Percentiles rank a stretch among this genome's conserved stretches.
Conservation (phyloP, 2,113 vertebrate species). For the Tupaia chinensis region DNA sequence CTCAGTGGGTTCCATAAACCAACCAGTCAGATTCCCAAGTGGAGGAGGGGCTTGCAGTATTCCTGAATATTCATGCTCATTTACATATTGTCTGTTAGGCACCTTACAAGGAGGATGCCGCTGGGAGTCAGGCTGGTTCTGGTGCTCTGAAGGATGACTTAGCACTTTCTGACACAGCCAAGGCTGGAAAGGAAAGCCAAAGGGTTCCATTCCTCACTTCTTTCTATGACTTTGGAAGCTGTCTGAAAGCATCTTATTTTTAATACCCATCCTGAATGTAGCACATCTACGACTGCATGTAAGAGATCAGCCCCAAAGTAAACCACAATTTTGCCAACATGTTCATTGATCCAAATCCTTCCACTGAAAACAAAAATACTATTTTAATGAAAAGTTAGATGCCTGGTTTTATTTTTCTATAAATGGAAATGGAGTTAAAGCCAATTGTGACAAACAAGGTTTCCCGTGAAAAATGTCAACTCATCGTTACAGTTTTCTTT, state of each 20-base stretch:
- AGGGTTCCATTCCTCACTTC: not conserved
- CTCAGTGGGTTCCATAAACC: not conserved
- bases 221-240: not conserved
- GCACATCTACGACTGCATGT: not conserved
- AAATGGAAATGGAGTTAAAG: slow-evolving; percentile 59
- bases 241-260: not conserved
- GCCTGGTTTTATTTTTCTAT: slow-evolving; percentile 26
- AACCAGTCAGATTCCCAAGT: not conserved
- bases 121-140: not conserved
- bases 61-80: not conserved
- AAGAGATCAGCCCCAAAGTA: not conserved
- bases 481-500: slow-evolving; percentile 58
- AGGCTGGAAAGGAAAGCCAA: not conserved
- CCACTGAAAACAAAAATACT: slow-evolving; percentile 38
- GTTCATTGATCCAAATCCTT: not conserved
- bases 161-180: not conserved
- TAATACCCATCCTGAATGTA: not conserved
- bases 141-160: no score
- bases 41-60: not conserved
- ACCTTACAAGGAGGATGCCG: not conserved
- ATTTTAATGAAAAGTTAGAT: slow-evolving; percentile 48
- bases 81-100: not conserved
- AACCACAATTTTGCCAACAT: not conserved
- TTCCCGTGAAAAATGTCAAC: slow-evolving; percentile 60
- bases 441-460: slow-evolving; percentile 61